phyloP scores from a whole-genome alignment of 2,113 vertebrate genomes.

The Barbus barbus region DNA sequence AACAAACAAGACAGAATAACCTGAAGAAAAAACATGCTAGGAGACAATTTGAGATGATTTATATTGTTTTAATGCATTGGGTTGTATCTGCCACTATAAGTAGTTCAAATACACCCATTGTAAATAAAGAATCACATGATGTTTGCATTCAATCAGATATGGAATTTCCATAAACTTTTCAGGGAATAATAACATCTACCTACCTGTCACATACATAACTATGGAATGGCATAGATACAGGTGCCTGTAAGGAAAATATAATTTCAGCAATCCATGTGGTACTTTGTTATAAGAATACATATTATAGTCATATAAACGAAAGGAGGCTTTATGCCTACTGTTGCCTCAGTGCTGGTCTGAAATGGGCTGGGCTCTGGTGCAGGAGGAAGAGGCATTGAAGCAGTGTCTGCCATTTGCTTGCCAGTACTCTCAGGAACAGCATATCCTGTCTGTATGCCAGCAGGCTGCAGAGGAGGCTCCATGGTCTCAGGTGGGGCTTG shows the following conservation, averaged over 20 bases:
- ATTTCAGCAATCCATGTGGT: neutral
- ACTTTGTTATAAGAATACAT: conserved; percentile 6
- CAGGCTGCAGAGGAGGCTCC: conserved; percentile 70
- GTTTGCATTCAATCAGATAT: neutral
- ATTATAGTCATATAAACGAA: neutral
- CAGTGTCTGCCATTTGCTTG: conserved; percentile 66
- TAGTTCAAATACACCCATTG: neutral
- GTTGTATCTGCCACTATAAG: neutral
- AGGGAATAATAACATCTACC: conserved; percentile 23
- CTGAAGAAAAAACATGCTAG: neutral
- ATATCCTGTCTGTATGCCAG: conserved; percentile 69
- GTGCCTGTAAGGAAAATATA: conserved; percentile 71
- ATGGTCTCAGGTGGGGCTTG: conserved; percentile 36
- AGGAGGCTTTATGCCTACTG: conserved; percentile 48
- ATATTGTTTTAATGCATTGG: neutral
- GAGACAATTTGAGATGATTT: too few species aligned
- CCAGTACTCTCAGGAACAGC: conserved; percentile 64
- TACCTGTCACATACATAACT: conserved; percentile 86
- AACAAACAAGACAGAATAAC: neutral
- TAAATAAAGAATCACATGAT: neutral
- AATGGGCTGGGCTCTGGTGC: conserved; percentile 61
- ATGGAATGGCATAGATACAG: conserved; percentile 74
- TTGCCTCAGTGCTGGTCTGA: conserved; percentile 56
- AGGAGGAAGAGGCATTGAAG: conserved; percentile 51
- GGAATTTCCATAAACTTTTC: neutral